Evolutionary conservation across 2,888 invertebrate genomes (phyloP), one percentile per base, ranked within the genome.

Genomic region (Pheosia tremula): DNA sequence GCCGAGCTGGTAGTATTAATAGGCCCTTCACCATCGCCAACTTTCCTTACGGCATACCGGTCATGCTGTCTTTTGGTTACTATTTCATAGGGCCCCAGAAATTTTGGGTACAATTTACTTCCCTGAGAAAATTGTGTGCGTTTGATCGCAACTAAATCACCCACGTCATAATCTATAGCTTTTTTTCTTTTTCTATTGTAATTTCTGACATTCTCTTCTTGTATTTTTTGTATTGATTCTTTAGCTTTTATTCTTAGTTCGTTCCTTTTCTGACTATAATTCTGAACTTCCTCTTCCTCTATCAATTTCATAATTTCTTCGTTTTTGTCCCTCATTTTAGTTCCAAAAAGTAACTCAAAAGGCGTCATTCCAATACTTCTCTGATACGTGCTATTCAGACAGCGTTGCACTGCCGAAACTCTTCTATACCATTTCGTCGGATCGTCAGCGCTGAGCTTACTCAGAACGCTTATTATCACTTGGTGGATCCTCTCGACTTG

Each of bases 101-200:
- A 76, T 59, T 72, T 75, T 3, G 69, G 61, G 4, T 68, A 62
- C 4, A 74, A 43, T 57, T 79, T 76, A 0, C 58, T 8, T 0
- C 65, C 74, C 50, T 58, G 57, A 0, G 57, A 59, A 60, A 72
- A 77, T 41, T 75, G 74, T 3, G 77, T 78, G 6, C 69, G 60
- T 41, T 75, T 71, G 38, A 78, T 76, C 13, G 77, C 78, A 2
- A 77, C 74, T 37, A 74, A 36, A 57, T 77, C 72, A 8, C 74
- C 72, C 11, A 56, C 52, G 3, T 71, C 56, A 54, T 76, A 76
- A 3, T 56, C 7, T 1, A 38, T 41, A 39, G 61, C 60, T 47
- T 62, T 56, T 43, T 72, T 75, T 55, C 75, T 63, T 13, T 66
- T 74, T 24, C 56, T 72, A 61, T 74, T 69, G 54, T 65, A 77